These are phyloP conservation scores for Nineta flava DNA, from an alignment of 2,888 invertebrate genomes.

Conservation along the genomic window DNA sequence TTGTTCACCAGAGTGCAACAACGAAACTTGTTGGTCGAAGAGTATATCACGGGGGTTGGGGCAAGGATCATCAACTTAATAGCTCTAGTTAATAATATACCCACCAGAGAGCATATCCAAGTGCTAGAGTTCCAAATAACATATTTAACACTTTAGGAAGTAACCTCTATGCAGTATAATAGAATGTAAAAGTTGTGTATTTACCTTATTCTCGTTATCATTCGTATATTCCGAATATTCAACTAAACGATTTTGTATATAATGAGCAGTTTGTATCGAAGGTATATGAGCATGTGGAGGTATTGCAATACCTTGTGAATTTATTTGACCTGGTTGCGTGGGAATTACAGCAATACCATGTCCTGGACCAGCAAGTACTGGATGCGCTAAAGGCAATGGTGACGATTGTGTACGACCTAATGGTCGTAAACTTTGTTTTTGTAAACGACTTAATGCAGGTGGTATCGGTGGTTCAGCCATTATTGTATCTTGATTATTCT, in stretches of 20 bases:
- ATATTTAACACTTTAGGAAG: no score
- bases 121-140: no score
- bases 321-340: conserved; percentile 6
- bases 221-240: conserved; percentile 7
- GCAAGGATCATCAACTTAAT: no score
- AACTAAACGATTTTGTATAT: conserved; percentile 4
- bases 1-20: no score
- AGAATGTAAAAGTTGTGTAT: no score
- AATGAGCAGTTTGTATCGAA: conserved; percentile 16
- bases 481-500: conserved; percentile 1
- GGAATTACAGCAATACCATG: conserved; percentile 12
- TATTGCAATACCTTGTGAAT: neutral
- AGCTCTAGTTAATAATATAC: no score
- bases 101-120: no score
- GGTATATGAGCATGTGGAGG: conserved; percentile 14
- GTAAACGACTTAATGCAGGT: conserved; percentile 39
- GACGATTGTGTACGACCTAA: conserved; percentile 90
- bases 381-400: conserved; percentile 77
- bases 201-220: conserved; percentile 2
- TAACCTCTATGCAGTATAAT: no score
- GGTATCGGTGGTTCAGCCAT: conserved; percentile 21
- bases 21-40: no score
- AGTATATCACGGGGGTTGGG: no score
- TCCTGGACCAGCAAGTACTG: conserved; percentile 45
- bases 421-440: conserved; percentile 54